phyloP scores from a whole-genome alignment of 2,888 invertebrate species.

The Anoncus sp. region DNA sequence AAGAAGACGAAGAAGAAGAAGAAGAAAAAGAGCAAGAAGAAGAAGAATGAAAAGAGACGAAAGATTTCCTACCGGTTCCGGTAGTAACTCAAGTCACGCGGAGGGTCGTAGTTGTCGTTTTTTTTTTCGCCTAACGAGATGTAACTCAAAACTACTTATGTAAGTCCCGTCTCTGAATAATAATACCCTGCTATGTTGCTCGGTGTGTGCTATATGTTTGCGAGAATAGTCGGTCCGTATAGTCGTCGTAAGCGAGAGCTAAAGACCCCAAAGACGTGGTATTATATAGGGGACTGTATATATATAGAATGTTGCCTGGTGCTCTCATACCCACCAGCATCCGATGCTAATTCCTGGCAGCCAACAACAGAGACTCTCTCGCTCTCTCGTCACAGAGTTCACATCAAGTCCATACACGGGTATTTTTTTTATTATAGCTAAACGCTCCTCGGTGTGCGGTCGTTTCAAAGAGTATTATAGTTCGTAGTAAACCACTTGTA shows the following conservation, averaged over 20 bases:
- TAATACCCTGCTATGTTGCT: slow-evolving; percentile 51
- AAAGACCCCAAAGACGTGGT: slow-evolving; percentile 31
- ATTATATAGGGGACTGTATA: slow-evolving; percentile 21
- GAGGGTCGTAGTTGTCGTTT: slow-evolving; percentile 48
- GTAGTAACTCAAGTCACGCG: slow-evolving; percentile 64
- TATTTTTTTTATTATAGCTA: no score
- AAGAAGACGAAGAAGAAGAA: slow-evolving; percentile 6
- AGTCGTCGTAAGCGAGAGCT: slow-evolving; percentile 34
- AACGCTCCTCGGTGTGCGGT: background rate
- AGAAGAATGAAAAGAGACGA: slow-evolving; percentile 21
- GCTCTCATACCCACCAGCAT: slow-evolving; percentile 21
- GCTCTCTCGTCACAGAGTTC: slow-evolving; percentile 47
- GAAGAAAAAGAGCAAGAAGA: slow-evolving; percentile 22
- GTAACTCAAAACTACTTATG: slow-evolving; percentile 69
- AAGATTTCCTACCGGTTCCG: slow-evolving; percentile 48
- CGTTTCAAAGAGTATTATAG: slow-evolving; percentile 11
- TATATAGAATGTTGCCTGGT: slow-evolving; percentile 32
- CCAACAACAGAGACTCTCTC: slow-evolving; percentile 36
- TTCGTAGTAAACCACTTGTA: background rate
- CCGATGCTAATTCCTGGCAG: slow-evolving; percentile 40
- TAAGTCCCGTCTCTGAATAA: slow-evolving; percentile 62
- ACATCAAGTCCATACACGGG: slow-evolving; percentile 33
- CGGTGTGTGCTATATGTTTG: slow-evolving; percentile 29
- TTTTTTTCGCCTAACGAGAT: slow-evolving; percentile 68
- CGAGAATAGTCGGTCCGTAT: slow-evolving; percentile 44